Base-by-base conservation (phyloP, 2,797 vertebrate genomes). In the Melanotaenia nigrans region DNA sequence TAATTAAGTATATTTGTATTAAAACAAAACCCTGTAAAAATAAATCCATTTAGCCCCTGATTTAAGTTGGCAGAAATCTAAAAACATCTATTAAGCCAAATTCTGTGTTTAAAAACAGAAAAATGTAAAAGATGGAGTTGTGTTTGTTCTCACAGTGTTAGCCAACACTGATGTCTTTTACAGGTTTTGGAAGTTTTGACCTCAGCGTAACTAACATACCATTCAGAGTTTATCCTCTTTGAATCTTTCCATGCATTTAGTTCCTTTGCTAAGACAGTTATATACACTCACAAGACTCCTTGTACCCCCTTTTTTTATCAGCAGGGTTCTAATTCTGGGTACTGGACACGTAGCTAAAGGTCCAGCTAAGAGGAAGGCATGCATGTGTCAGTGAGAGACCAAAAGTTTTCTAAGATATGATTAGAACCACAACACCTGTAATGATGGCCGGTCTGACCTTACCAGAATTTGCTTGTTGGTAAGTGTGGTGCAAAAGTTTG, bases 141-240 rank as follows among this genome's bases (percentile, higher is more conserved):
- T 71, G 61, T 69, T 59, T 79, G 54, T 69, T 87, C 69, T 82
- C 76, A 75, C 58, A 75, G 25, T 25, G 38, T 53, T 30, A 49
- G 58, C 12, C 16, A 83, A 77, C 67, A 79, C 45, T 78, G 63
- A 84, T 83, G 61, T 75, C 68, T 82, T 87, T 76, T 4, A 51
- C 77, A 79, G 78, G 38, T 75, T 72, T 71, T 68, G 60, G 65
- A 71, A 68, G 55, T 25, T 33, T 54, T 45, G 33, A 57, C 30
- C 36, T 47, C 61, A 61, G 68, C 35, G 59, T 74, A 82, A 79
- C 54, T 18, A 65, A 65, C 51, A 68, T 47, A 77, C 47, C 68
- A 78, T 64, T 4, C 6, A 30, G 13, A 72, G 16, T 42, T 71
- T 62, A 70, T 73, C 33, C 49, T 68, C 49, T 62, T 42, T n/a